Conservation (phyloP, 2,113 vertebrate species). For the Gymnarchus niloticus region DNA sequence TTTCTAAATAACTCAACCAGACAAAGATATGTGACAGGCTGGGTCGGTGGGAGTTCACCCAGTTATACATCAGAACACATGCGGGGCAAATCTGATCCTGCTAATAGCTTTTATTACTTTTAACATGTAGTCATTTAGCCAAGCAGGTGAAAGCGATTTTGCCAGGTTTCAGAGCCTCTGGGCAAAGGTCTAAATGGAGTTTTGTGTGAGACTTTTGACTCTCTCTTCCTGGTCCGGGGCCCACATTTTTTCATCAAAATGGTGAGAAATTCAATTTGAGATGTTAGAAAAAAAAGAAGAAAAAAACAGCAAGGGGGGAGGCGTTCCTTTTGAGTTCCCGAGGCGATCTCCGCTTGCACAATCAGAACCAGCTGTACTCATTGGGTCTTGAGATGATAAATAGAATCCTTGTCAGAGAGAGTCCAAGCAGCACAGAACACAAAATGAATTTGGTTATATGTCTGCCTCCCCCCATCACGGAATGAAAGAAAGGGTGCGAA, state of each 20-base stretch:
- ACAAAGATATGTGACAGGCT: constrained; percentile 51
- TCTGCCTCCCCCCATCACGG: constrained; percentile 45
- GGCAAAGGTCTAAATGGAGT: constrained; percentile 56
- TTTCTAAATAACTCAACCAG: constrained; percentile 61
- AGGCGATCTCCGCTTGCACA: constrained; percentile 83
- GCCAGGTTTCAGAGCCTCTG: constrained; percentile 67
- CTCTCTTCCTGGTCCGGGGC: constrained; percentile 71
- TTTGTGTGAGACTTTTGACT: constrained; percentile 62
- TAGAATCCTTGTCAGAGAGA: constrained; percentile 74
- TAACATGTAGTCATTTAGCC: constrained; percentile 71
- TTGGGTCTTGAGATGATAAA: constrained; percentile 93
- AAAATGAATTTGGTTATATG: background rate
- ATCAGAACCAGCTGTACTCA: constrained; percentile 97
- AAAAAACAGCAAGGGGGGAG: background rate
- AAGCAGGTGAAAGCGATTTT: constrained; percentile 90
- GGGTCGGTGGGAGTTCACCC: constrained; percentile 71
- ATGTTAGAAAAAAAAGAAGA: background rate
- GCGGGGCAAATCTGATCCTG: constrained; percentile 62
- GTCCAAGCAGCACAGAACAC: constrained; percentile 66
- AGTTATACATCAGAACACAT: constrained; percentile 58
- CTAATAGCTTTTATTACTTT: constrained; percentile 69
- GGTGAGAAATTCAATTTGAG: constrained; percentile 94
- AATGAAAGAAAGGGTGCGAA: constrained; percentile 35
- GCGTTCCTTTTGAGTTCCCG: constrained; percentile 76
- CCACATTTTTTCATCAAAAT: constrained; percentile 61